Conservation (phyloP, 2,797 vertebrate species). For the Denticeps clupeoides region DNA sequence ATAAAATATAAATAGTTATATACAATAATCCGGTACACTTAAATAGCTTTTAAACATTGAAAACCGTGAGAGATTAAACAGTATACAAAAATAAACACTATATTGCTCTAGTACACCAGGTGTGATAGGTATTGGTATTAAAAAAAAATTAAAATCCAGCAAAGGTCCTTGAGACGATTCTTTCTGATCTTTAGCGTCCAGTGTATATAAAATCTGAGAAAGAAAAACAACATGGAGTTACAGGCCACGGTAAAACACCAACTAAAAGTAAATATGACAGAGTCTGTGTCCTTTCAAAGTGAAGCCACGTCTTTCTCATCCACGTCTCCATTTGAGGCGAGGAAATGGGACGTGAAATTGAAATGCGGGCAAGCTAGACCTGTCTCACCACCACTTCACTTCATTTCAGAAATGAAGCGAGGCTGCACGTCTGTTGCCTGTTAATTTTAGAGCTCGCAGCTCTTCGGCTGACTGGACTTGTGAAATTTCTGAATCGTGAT, state of each 20-base stretch:
- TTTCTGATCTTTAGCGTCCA: conserved; percentile 29
- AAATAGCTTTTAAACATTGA: conserved; percentile 45
- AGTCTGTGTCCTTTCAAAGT: not conserved
- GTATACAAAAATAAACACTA: conserved; percentile 32
- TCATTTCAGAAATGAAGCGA: too few relatives aligned
- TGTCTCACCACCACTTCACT: too few relatives aligned
- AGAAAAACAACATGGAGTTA: not conserved
- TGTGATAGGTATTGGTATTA: not conserved
- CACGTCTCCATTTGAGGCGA: not conserved
- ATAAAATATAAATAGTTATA: conserved; percentile 43
- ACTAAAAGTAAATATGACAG: not conserved
- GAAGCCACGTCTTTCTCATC: not conserved
- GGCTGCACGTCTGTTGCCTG: not conserved
- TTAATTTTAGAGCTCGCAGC: not conserved
- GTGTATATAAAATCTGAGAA: conserved; percentile 47
- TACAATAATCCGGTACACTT: conserved; percentile 37
- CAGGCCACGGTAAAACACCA: not conserved
- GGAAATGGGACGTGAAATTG: not conserved
- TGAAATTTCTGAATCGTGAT: not conserved
- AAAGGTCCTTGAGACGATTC: not conserved
- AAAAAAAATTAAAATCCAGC: not conserved
- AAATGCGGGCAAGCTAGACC: not conserved
- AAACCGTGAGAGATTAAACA: conserved; percentile 28
- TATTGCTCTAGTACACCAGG: conserved; percentile 20
- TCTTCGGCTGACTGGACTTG: too few relatives aligned